phyloP scores from a whole-genome alignment of 2,888 invertebrate genomes.

The Lissonota sp. region DNA sequence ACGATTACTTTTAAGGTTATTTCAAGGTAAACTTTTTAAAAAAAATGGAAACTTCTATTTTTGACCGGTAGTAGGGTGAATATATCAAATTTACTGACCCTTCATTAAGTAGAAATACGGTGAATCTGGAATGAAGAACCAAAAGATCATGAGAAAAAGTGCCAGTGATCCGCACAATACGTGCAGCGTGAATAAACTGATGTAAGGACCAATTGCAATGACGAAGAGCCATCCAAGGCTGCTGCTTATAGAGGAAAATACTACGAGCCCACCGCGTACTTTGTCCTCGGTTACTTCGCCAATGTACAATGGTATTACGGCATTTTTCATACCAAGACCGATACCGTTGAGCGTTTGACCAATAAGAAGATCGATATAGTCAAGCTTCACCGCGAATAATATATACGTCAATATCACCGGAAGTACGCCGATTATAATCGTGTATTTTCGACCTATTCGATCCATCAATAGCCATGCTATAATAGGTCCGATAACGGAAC shows the following conservation, averaged over 20 bases:
- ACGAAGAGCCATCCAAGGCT: constrained; percentile 15
- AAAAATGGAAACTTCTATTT: too few species aligned
- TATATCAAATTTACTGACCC: too few species aligned
- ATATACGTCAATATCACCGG: constrained; percentile 23
- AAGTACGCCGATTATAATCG: neutral
- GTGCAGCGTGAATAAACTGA: constrained; percentile 1
- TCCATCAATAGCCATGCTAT: constrained; percentile 32
- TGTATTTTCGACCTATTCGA: constrained; percentile 37
- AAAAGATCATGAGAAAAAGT: neutral
- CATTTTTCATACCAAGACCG: neutral
- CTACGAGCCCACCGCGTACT: constrained; percentile 28
- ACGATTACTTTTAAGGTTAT: too few species aligned
- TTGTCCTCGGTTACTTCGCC: constrained; percentile 43
- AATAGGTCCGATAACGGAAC: constrained; percentile 25
- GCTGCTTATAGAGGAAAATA: neutral
- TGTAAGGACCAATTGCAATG: constrained; percentile 21
- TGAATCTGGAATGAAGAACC: constrained; percentile 34
- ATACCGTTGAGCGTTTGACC: constrained; percentile 36
- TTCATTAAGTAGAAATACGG: constrained; percentile 39
- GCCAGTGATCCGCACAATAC: constrained; percentile 4
- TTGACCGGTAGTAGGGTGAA: too few species aligned
- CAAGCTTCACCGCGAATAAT: constrained; percentile 17
- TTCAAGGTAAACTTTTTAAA: too few species aligned
- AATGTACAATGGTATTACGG: constrained; percentile 38
- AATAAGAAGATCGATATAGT: constrained; percentile 25